These are phyloP conservation scores for Cyprinodon tularosa DNA, from an alignment of 2,113 vertebrate genomes.

Conservation along the genomic window DNA sequence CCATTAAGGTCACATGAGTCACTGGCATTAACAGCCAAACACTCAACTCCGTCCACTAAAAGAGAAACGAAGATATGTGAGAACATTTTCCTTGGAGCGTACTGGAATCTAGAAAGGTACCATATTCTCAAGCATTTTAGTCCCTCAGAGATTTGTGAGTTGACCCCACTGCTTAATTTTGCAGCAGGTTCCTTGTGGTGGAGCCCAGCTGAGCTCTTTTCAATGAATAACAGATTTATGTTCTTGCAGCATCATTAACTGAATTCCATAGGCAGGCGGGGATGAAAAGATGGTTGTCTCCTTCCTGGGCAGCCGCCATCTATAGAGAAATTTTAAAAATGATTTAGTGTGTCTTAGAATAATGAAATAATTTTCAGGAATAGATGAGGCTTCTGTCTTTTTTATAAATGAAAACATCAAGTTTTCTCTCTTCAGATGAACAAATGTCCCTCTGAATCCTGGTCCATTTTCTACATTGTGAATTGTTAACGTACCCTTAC, in stretches of 20 bases:
- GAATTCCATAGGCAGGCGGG: background rate
- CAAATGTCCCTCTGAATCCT: background rate
- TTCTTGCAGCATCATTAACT: background rate
- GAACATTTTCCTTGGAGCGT: background rate
- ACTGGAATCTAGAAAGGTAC: background rate
- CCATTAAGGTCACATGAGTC: background rate
- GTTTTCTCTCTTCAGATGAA: background rate
- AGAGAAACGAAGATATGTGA: background rate
- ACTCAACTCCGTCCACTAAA: background rate
- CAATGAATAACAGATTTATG: constrained; percentile 7
- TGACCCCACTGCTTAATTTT: background rate
- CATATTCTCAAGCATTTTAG: background rate
- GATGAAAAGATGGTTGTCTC: background rate
- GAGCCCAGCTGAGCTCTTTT: background rate
- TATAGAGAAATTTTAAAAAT: background rate
- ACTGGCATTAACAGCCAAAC: background rate
- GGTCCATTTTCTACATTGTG: no score
- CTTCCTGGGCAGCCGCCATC: background rate
- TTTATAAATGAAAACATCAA: background rate
- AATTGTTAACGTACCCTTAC: background rate
- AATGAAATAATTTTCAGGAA: background rate
- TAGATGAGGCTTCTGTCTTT: background rate
- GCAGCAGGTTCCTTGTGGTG: background rate
- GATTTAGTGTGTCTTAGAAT: constrained; percentile 6
- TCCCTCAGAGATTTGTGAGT: no score